Base-by-base conservation (phyloP, 2,797 vertebrate genomes). In the Pangasius macronema region DNA sequence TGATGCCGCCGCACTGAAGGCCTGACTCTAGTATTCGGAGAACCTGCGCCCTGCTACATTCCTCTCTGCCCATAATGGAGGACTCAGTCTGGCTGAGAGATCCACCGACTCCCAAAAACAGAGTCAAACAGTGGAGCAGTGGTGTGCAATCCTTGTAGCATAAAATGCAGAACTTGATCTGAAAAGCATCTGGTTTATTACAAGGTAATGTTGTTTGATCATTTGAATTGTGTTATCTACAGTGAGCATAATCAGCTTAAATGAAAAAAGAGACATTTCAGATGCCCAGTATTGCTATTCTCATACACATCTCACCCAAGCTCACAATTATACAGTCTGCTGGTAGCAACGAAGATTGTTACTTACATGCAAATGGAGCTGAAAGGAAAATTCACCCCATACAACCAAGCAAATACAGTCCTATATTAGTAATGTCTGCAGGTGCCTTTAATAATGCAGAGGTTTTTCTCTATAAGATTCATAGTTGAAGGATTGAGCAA, bases 41-140 rank as follows among this genome's bases (percentile, higher is more conserved):
- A 89, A 88, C 89, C 88, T 89, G 91, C 90, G 90, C 89, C 87
- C 85, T 92, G 90, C 89, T 87, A 93, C 93, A 95, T 95, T 95
- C 94, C 89, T 88, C 86, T 85, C 91, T 86, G 89, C 89, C 93
- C 95, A 92, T 95, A 95, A 96, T 96, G 95, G 93, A 91, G 90
- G 92, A 91, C 91, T 92, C 90, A 63, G 89, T 89, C 91, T 93
- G 92, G 92, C 91, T 87, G 91, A 92, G 87, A 91, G 93, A 92
- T 94, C 90, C 91, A 91, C 86, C 87, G 87, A 94, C 93, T 89
- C 88, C 87, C 91, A 88, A 88, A 87, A 91, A 94, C 94, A 94
- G 53, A 86, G 82, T 76, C 87, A 83, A 33, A 76, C 77, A 85
- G 67, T 42, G 5, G 10, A 82, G 83, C 79, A 68, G 49, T 51